A percentile compares a stretch with the other conserved stretches of the same genome.
Evolutionary conservation across 1,140 invertebrate genomes (phyloP).

Genomic region (Solenopsis invicta): DNA sequence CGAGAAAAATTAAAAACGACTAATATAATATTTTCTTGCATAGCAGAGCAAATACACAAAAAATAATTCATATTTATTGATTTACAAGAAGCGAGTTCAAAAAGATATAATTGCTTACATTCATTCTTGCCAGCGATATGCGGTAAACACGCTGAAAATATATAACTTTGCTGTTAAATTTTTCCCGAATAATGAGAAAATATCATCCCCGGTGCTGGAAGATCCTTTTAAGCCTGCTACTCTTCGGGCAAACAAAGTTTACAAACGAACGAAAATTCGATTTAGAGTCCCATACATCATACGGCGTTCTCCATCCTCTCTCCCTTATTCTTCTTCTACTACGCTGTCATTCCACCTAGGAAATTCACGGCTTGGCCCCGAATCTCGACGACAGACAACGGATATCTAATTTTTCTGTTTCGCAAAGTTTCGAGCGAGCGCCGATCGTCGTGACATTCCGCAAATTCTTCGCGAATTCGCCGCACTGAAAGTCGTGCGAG

Average conservation of each 20-base stretch:
- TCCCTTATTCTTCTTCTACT: slow-evolving; percentile 31
- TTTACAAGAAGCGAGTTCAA: not conserved
- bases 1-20: not conserved
- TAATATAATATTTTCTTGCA: not conserved
- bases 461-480: slow-evolving; percentile 70
- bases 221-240: slow-evolving; percentile 75
- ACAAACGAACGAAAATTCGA: slow-evolving; percentile 85
- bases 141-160: slow-evolving; percentile 12
- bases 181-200: slow-evolving; percentile 71
- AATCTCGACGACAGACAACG: slow-evolving; percentile 68
- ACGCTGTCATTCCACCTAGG: slow-evolving; percentile 38
- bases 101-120: slow-evolving; percentile 32
- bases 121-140: slow-evolving; percentile 14
- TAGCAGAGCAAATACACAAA: not conserved
- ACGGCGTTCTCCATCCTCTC: slow-evolving; percentile 68
- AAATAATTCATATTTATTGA: not conserved
- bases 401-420: slow-evolving; percentile 85
- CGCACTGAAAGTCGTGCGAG: slow-evolving; percentile 57
- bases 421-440: slow-evolving; percentile 77
- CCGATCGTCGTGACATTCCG: slow-evolving; percentile 81
- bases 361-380: slow-evolving; percentile 65
- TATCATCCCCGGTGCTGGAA: slow-evolving; percentile 70
- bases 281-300: slow-evolving; percentile 84
- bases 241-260: slow-evolving; percentile 81
- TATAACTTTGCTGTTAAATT: slow-evolving; percentile 69